Conservation (phyloP, 2,797 vertebrate species). For the Sylvia borin region DNA sequence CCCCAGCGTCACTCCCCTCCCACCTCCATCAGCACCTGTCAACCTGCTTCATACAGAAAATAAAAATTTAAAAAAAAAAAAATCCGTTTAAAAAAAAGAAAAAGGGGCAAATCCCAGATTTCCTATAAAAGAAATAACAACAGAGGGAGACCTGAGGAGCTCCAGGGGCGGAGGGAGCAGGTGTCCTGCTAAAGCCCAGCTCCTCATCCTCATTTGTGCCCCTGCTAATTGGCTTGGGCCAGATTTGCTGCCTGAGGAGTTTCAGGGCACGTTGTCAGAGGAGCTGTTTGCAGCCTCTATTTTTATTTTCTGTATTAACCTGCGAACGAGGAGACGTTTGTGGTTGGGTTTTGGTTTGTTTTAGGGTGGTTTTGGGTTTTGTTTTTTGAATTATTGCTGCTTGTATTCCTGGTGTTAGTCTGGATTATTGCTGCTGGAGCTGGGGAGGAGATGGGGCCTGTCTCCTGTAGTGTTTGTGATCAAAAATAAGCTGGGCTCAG, state of each 20-base stretch:
- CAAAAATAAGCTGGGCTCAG: not conserved
- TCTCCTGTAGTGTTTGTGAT: not conserved
- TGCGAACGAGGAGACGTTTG: not conserved
- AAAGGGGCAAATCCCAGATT: not conserved
- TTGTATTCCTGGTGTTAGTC: not conserved
- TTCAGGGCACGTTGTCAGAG: not conserved
- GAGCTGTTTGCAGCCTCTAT: not conserved
- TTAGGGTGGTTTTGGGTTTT: too few species aligned
- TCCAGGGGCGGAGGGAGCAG: not conserved
- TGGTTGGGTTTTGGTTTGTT: not conserved
- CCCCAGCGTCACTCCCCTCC: not conserved
- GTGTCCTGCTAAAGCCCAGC: not conserved
- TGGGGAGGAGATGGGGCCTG: not conserved
- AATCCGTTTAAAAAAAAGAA: not conserved
- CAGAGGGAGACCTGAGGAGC: not conserved
- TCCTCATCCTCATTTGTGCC: not conserved
- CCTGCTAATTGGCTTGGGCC: not conserved
- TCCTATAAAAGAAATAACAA: not conserved
- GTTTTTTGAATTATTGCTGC: conserved; percentile 26
- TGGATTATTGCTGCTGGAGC: not conserved
- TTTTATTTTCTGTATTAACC: conserved; percentile 62
- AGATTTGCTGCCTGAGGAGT: not conserved
- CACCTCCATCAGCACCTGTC: not conserved
- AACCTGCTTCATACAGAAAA: conserved; percentile 24
- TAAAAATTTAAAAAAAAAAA: too few species aligned